A percentile compares a stretch with the other conserved stretches of the same genome.
These are phyloP conservation scores for Heteronetta atricapilla DNA, from an alignment of 2,113 vertebrate genomes.

Conservation along the genomic window DNA sequence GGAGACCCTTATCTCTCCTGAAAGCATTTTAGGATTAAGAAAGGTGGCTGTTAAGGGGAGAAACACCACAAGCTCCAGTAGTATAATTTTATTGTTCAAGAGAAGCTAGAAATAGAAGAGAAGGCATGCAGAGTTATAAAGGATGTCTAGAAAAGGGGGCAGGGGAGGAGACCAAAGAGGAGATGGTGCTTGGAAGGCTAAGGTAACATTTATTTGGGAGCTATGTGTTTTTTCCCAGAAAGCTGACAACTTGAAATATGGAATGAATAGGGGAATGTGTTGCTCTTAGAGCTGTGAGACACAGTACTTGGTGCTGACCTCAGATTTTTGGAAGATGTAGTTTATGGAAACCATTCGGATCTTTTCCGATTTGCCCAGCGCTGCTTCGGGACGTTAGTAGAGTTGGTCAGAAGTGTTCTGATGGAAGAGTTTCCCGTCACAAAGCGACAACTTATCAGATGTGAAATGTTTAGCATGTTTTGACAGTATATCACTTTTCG, in stretches of 20 bases:
- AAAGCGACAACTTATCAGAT: not conserved
- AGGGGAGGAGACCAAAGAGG: not conserved
- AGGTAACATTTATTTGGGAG: not conserved
- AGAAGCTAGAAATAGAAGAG: not conserved
- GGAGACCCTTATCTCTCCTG: fast-evolving
- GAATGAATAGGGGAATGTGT: not conserved
- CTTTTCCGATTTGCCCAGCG: not conserved
- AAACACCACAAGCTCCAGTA: not conserved
- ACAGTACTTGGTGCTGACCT: fast-evolving
- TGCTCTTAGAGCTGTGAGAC: fast-evolving
- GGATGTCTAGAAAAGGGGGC: not conserved
- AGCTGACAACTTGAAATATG: fast-evolving
- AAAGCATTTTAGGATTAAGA: not conserved
- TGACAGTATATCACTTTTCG: not conserved
- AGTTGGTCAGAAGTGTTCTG: not conserved
- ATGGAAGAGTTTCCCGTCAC: not conserved
- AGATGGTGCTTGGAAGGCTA: not conserved
- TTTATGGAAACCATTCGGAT: not conserved
- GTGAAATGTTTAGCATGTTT: not conserved
- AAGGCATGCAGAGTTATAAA: not conserved
- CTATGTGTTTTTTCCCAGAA: fast-evolving
- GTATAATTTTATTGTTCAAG: not conserved
- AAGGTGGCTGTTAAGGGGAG: not conserved
- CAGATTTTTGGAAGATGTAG: not conserved
- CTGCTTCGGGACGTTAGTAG: not conserved